These are phyloP conservation scores for Aphrophora alni DNA, from an alignment of 2,888 invertebrate species.

Conservation along the genomic window DNA sequence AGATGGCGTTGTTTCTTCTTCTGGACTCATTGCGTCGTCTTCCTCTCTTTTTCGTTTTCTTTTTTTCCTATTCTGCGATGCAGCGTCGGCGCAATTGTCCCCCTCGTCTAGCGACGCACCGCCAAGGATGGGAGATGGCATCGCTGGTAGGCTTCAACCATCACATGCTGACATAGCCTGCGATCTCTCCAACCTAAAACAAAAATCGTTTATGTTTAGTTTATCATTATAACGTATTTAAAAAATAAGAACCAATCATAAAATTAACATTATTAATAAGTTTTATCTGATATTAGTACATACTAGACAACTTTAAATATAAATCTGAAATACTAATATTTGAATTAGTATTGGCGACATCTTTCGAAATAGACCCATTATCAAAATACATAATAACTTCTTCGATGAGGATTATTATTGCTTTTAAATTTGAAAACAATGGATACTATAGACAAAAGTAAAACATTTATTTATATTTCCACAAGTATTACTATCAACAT, in stretches of 20 bases:
- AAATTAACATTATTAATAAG: not conserved
- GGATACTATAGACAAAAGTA: too few relatives aligned
- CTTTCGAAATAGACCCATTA: too few relatives aligned
- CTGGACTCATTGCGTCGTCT: constrained; percentile 62
- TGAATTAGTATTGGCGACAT: too few relatives aligned
- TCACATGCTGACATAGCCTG: constrained; percentile 53
- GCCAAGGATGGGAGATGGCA: constrained; percentile 52
- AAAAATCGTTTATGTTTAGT: constrained; percentile 11
- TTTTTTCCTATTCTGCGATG: constrained; percentile 40
- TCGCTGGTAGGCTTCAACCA: constrained; percentile 52
- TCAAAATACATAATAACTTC: too few relatives aligned
- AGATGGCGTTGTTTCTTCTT: constrained; percentile 64
- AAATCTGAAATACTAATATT: too few relatives aligned
- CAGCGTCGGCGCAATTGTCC: constrained; percentile 37
- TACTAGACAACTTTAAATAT: not conserved
- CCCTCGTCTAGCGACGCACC: constrained; percentile 49
- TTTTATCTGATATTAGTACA: not conserved
- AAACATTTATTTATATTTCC: too few relatives aligned
- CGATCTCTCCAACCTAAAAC: constrained; percentile 51
- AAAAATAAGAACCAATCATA: constrained; percentile 10
- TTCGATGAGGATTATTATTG: too few relatives aligned
- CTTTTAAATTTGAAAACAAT: too few relatives aligned
- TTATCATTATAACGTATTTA: too few relatives aligned
- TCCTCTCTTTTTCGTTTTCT: constrained; percentile 43
- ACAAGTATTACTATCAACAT: too few relatives aligned